Percentiles rank a stretch among this genome's conserved stretches.
These are phyloP conservation scores for Sarcophaga rosellei DNA, from an alignment of 2,888 invertebrate species.

Conservation along the genomic window DNA sequence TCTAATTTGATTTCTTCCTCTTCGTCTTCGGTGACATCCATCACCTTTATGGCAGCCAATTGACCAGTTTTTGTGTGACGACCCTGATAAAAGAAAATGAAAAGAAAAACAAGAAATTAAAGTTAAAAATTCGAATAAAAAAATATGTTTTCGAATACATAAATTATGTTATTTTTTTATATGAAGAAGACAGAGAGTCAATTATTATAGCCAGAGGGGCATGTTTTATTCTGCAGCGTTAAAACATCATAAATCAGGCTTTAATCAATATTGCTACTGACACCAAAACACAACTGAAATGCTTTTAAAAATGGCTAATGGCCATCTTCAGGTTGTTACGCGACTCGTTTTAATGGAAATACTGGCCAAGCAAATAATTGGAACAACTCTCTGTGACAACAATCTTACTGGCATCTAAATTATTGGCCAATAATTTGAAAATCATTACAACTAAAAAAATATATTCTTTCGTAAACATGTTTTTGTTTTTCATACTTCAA, in stretches of 20 bases:
- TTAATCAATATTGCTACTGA: neutral
- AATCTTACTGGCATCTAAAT: neutral
- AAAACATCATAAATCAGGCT: neutral
- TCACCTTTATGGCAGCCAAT: slow-evolving; percentile 99
- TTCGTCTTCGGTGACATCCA: slow-evolving; percentile 99
- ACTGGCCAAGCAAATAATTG: neutral
- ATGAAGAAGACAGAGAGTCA: neutral
- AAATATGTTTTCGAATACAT: neutral
- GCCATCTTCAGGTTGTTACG: neutral
- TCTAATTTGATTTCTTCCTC: slow-evolving; percentile 99
- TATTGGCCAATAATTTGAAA: neutral
- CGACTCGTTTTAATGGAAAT: no score
- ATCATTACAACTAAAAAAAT: neutral
- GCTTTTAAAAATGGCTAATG: neutral
- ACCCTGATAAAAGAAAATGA: slow-evolving; percentile 85
- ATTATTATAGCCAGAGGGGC: neutral
- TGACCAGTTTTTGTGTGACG: slow-evolving; percentile 99
- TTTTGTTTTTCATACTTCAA: neutral
- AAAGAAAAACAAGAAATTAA: slow-evolving; percentile 1
- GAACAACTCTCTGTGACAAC: neutral
- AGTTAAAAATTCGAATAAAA: neutral
- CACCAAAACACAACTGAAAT: neutral
- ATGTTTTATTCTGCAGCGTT: neutral
- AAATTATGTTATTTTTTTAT: neutral
- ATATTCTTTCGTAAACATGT: neutral